A percentile compares a stretch with the other conserved stretches of the same genome.
Evolutionary conservation across 2,113 vertebrate genomes (phyloP).

Genomic region (Cyprinodon variegatus): DNA sequence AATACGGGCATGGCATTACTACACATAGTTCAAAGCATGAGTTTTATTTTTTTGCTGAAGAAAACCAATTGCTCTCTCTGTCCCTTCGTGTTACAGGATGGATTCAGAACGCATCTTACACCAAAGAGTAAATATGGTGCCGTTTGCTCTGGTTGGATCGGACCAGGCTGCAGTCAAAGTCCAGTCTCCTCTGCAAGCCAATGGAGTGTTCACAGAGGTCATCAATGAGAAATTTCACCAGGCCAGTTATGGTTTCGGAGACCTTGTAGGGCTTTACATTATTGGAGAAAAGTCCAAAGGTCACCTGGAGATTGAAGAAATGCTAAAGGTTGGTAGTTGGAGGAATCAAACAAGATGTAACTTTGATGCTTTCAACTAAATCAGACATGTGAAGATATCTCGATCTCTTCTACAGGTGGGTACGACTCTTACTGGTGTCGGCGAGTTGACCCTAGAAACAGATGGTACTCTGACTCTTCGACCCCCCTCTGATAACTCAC

Average conservation of each 20-base stretch:
- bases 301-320: constrained; percentile 88
- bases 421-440: constrained; percentile 81
- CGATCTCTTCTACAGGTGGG: constrained; percentile 73
- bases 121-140: constrained; percentile 80
- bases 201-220: constrained; percentile 78
- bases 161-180: constrained; percentile 75
- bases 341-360: neutral
- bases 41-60: neutral
- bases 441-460: constrained; percentile 81
- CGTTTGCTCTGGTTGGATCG: constrained; percentile 78
- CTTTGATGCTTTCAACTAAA: neutral
- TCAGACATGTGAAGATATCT: neutral
- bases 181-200: constrained; percentile 80
- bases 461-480: constrained; percentile 82
- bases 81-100: constrained; percentile 70
- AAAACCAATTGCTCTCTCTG: neutral
- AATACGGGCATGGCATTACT: neutral
- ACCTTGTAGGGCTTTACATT: constrained; percentile 85
- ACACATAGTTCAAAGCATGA: too few relatives aligned
- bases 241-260: constrained; percentile 76
- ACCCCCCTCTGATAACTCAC: constrained; percentile 72
- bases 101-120: constrained; percentile 83
- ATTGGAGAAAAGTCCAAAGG: constrained; percentile 89
- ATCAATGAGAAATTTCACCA: constrained; percentile 88
- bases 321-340: constrained; percentile 77